A percentile compares a stretch with the other conserved stretches of the same genome.
These are phyloP conservation scores for Notarius lentiginosus DNA, from an alignment of 2,113 vertebrate species.

Conservation along the genomic window DNA sequence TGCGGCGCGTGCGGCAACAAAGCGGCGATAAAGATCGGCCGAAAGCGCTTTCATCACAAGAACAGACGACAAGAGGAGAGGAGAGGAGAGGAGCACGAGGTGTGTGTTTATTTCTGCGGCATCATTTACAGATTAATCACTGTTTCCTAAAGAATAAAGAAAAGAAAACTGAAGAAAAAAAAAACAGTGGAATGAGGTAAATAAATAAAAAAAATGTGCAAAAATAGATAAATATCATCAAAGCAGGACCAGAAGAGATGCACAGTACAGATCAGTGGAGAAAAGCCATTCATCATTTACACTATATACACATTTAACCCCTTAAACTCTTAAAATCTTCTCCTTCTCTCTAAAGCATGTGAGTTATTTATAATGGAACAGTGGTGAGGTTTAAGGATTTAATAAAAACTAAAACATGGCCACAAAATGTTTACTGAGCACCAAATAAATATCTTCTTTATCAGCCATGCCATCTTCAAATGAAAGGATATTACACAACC, in stretches of 20 bases:
- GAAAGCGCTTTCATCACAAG: neutral
- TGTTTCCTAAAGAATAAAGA: neutral
- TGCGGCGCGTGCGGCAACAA: neutral
- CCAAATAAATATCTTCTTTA: conserved; percentile 29
- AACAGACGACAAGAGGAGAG: no score
- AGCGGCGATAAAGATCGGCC: rapidly evolving
- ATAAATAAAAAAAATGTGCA: conserved; percentile 54
- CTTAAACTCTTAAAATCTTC: no score
- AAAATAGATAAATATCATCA: conserved; percentile 40
- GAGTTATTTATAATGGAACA: neutral
- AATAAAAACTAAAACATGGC: neutral
- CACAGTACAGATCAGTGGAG: conserved; percentile 29
- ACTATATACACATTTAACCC: conserved; percentile 49
- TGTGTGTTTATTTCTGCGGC: conserved; percentile 39
- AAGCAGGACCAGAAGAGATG: conserved; percentile 25
- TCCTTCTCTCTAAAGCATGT: neutral
- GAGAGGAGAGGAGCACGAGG: neutral
- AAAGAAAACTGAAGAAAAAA: neutral
- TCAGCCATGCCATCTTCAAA: neutral
- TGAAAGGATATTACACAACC: conserved; percentile 43
- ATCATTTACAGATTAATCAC: conserved; percentile 22
- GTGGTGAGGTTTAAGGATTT: neutral
- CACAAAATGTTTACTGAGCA: conserved; percentile 12
- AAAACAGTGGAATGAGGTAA: conserved; percentile 8
- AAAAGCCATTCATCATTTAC: conserved; percentile 40